Evolutionary conservation across 1,140 invertebrate genomes (phyloP).

Genomic region (Euschistus heros): DNA sequence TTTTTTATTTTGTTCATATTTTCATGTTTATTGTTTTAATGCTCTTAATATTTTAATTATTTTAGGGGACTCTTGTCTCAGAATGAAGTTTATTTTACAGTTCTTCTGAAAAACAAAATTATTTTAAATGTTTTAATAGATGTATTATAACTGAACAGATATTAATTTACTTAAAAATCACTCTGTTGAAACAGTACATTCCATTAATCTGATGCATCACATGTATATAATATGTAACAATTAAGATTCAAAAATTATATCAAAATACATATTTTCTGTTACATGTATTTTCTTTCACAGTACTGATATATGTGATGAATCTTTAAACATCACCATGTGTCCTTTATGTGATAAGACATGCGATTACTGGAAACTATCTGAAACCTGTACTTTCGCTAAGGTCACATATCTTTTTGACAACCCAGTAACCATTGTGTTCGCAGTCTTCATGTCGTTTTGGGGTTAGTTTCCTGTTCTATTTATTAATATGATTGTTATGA

Average conservation of each 20-base stretch:
- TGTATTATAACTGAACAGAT: too few species aligned
- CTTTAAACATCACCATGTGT: constrained; percentile 59
- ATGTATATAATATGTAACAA: background rate
- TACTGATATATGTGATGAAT: constrained; percentile 67
- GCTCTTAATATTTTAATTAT: too few species aligned
- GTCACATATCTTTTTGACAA: constrained; percentile 94
- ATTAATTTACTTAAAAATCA: too few species aligned
- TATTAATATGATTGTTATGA: background rate
- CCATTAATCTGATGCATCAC: background rate
- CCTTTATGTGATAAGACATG: constrained; percentile 76
- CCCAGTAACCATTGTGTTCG: constrained; percentile 83
- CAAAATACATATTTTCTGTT: background rate
- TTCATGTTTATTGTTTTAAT: too few species aligned
- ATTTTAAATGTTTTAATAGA: too few species aligned
- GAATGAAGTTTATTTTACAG: too few species aligned
- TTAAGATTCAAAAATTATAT: constrained; percentile 5
- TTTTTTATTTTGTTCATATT: too few species aligned
- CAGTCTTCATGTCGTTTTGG: constrained; percentile 96
- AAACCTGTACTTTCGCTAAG: constrained; percentile 76
- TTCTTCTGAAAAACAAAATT: too few species aligned
- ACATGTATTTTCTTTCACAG: constrained; percentile 40
- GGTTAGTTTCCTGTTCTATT: constrained; percentile 42
- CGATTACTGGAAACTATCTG: constrained; percentile 75
- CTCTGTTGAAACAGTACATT: too few species aligned
- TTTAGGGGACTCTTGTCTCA: too few species aligned